Evolutionary conservation across 2,113 vertebrate species (phyloP).

Genomic region (Pseudolaguvia tuberculata): DNA sequence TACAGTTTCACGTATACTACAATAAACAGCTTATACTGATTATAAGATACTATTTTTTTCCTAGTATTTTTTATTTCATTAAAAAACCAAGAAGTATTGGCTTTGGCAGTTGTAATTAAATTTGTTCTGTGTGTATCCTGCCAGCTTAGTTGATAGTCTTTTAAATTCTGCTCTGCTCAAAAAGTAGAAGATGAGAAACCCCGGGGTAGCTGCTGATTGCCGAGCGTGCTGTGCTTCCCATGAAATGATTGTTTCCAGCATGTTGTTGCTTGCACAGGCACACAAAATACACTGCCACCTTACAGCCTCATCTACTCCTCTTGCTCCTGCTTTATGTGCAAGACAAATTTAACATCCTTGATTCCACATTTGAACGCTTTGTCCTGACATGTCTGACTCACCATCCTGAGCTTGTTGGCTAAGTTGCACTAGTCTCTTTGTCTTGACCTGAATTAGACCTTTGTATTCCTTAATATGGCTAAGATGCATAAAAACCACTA

Average conservation of each 20-base stretch:
- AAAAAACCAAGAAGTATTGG: not conserved
- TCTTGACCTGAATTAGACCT: not conserved
- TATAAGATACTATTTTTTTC: not conserved
- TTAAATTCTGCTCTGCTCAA: constrained; percentile 31
- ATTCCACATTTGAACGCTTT: constrained; percentile 43
- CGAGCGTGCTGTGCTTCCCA: constrained; percentile 35
- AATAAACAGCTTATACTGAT: not conserved
- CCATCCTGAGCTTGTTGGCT: constrained; percentile 1
- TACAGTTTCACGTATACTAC: not conserved
- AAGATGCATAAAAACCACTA: constrained; percentile 6
- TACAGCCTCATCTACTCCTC: constrained; percentile 1
- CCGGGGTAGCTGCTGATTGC: constrained; percentile 35
- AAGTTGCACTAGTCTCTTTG: not conserved
- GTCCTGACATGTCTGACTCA: constrained; percentile 41
- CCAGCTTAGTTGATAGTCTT: constrained; percentile 14
- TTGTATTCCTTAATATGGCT: not conserved
- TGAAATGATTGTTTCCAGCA: constrained; percentile 51
- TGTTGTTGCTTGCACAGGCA: constrained; percentile 46
- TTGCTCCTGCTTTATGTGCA: constrained; percentile 36
- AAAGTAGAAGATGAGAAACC: constrained; percentile 32
- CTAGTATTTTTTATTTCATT: not conserved
- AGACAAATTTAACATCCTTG: constrained; percentile 51
- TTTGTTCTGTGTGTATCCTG: not conserved
- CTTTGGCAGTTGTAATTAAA: constrained; percentile 6
- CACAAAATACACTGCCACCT: constrained; percentile 24